phyloP scores from a whole-genome alignment of 2,888 invertebrate genomes.

The Syritta pipiens region DNA sequence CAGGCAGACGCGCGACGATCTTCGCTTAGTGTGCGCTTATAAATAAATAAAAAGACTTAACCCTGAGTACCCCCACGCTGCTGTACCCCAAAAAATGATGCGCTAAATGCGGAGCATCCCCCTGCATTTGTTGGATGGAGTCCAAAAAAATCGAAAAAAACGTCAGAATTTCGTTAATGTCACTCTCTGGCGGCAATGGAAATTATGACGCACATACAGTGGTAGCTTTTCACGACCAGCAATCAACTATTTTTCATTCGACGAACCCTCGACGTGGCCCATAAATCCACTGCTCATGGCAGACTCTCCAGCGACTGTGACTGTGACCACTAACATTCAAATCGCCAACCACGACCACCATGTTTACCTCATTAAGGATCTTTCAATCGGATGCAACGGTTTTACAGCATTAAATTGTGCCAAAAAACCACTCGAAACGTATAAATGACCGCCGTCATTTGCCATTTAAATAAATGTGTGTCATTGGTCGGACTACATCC shows the following conservation, averaged over 20 bases:
- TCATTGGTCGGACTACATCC: slow-evolving; percentile 54
- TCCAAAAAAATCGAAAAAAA: too few relatives aligned
- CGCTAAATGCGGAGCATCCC: not conserved
- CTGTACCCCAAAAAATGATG: too few relatives aligned
- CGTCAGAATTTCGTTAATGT: slow-evolving; percentile 43
- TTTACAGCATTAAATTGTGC: slow-evolving; percentile 6
- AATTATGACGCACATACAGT: slow-evolving; percentile 33
- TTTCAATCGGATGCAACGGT: slow-evolving; percentile 17
- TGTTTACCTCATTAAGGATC: slow-evolving; percentile 57
- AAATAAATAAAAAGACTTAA: not conserved
- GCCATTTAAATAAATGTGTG: slow-evolving; percentile 23
- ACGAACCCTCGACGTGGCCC: slow-evolving; percentile 35
- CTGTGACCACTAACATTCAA: not conserved
- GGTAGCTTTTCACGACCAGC: slow-evolving; percentile 51
- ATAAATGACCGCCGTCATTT: too few relatives aligned
- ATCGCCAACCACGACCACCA: slow-evolving; percentile 11
- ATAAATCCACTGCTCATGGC: slow-evolving; percentile 18
- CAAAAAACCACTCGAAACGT: slow-evolving; percentile 27
- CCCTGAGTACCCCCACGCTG: not conserved
- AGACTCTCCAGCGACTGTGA: not conserved
- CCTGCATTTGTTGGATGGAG: slow-evolving; percentile 23
- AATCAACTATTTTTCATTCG: slow-evolving; percentile 41
- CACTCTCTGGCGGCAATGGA: slow-evolving; percentile 38
- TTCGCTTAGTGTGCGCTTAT: not conserved
- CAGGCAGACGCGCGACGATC: too few relatives aligned